Conservation (phyloP, 1,140 invertebrate species). For the Oedothorax gibbosus region DNA sequence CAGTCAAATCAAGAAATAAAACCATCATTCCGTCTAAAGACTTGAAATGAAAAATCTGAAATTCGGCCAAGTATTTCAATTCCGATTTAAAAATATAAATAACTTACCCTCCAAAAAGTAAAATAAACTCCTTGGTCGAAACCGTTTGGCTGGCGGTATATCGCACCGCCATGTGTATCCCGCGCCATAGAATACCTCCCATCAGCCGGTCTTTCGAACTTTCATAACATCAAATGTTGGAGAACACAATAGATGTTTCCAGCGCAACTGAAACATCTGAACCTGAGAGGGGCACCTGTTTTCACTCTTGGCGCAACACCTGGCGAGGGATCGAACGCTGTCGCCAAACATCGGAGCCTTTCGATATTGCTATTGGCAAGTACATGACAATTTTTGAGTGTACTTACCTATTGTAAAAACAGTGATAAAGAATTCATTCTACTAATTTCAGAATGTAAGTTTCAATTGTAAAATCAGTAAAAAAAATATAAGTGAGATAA, state of each 20-base stretch:
- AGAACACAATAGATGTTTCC: constrained; percentile 35
- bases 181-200: constrained; percentile 41
- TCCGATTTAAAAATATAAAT: not conserved
- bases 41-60: not conserved
- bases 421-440: no score
- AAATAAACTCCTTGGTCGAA: not conserved
- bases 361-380: no score
- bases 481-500: no score
- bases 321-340: no score
- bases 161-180: constrained; percentile 42
- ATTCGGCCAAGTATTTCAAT: not conserved
- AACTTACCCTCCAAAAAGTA: constrained; percentile 22
- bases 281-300: constrained; percentile 3
- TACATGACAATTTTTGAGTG: no score
- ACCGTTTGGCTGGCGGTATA: not conserved
- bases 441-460: no score
- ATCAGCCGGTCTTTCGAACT: not conserved
- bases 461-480: no score
- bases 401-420: no score
- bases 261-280: constrained; percentile 30
- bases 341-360: no score
- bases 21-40: not conserved
- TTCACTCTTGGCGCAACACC: constrained; percentile 18
- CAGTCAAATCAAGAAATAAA: not conserved
- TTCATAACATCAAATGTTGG: not conserved